phyloP scores from a whole-genome alignment of 2,113 vertebrate species.

The Urocitellus parryii region DNA sequence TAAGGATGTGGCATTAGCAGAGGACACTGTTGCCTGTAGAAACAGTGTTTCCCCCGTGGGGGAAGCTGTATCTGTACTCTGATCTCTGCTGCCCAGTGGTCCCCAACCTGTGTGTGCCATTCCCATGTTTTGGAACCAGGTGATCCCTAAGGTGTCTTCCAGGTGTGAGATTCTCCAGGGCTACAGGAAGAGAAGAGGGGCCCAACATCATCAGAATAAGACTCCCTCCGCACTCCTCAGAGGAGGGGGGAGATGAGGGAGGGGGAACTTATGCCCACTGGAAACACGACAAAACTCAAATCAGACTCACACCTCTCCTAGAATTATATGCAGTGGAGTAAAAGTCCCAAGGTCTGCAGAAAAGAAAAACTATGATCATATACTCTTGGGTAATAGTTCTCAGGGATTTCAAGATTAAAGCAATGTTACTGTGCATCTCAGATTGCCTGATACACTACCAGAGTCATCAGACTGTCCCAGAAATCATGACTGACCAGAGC shows the following conservation, averaged over 20 bases:
- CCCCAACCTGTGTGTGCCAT: not conserved
- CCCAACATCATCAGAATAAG: too few relatives aligned
- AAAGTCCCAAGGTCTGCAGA: not conserved
- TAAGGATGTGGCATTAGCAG: not conserved
- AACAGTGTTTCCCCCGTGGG: not conserved
- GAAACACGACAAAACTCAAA: not conserved
- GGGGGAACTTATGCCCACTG: not conserved
- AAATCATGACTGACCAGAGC: not conserved
- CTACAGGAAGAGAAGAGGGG: fast-evolving
- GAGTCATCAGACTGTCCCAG: not conserved
- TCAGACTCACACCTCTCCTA: not conserved
- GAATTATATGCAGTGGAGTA: not conserved
- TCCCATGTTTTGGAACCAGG: not conserved
- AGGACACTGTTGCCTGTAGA: fast-evolving
- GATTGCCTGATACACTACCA: not conserved
- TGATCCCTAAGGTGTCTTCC: not conserved
- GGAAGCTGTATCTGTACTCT: not conserved
- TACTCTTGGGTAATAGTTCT: not conserved
- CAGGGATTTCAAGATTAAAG: not conserved
- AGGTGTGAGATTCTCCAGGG: not conserved
- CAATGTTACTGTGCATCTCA: not conserved
- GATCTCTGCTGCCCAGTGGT: not conserved
- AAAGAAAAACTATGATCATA: not conserved
- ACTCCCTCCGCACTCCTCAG: not conserved
- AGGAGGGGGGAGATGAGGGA: too few relatives aligned